Conservation (phyloP, 2,113 vertebrate genomes). For the Procapra przewalskii region DNA sequence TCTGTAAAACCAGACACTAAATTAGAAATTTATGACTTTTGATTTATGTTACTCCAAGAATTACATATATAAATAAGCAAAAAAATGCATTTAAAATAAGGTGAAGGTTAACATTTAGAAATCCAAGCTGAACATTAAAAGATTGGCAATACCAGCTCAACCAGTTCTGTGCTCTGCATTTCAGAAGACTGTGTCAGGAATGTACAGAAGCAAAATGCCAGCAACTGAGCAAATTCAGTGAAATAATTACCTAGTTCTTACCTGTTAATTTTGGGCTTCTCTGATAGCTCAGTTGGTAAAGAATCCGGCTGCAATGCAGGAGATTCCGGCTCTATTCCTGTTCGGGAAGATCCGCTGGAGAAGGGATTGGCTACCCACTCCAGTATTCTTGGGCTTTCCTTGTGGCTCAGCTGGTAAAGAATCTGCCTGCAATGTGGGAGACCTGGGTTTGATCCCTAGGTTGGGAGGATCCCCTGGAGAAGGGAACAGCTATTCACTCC, state of each 20-base stretch:
- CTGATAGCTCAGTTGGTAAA: not conserved
- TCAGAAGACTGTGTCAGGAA: not conserved
- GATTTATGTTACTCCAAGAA: slow-evolving; percentile 55
- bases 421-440: not conserved
- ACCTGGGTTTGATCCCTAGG: not conserved
- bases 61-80: slow-evolving; percentile 59
- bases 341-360: not conserved
- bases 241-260: not conserved
- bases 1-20: slow-evolving; percentile 73
- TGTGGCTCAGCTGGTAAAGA: not conserved
- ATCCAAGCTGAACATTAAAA: slow-evolving; percentile 63
- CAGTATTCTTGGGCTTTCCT: not conserved
- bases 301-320: not conserved
- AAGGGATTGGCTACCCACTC: not conserved
- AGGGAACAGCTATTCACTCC: not conserved
- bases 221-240: not conserved
- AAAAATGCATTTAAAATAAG: slow-evolving; percentile 61
- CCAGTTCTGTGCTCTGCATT: not conserved
- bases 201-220: not conserved
- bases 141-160: not conserved
- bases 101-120: slow-evolving; percentile 44
- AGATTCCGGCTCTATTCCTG: not conserved
- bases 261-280: not conserved
- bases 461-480: not conserved
- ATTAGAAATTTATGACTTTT: slow-evolving; percentile 67